Evolutionary conservation across 2,113 vertebrate species (phyloP).

Genomic region (Psilopogon haemacephalus): DNA sequence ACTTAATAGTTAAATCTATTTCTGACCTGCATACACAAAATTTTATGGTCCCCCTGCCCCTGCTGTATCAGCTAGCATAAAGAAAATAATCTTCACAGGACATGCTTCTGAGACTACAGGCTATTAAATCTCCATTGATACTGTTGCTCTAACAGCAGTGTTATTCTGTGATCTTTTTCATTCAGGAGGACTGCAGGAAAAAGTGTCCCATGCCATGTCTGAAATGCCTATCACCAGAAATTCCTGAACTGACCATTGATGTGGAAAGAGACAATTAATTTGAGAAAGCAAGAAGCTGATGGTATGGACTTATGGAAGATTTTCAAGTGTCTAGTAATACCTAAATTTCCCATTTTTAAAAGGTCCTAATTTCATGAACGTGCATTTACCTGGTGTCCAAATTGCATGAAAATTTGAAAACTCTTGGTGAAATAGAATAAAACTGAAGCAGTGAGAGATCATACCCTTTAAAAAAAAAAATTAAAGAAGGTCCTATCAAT

Average conservation of each 20-base stretch:
- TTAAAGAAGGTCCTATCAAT: not conserved
- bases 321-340: not conserved
- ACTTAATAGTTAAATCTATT: not conserved
- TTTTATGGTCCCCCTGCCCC: fast-evolving
- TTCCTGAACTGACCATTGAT: not conserved
- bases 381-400: not conserved
- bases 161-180: not conserved
- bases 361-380: not conserved
- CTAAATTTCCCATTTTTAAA: not conserved
- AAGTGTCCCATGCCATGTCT: not conserved
- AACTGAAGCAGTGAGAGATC: not conserved
- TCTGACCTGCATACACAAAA: not conserved
- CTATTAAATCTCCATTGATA: not conserved
- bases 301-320: not conserved
- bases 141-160: not conserved
- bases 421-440: not conserved
- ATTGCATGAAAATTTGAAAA: not conserved
- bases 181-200: not conserved
- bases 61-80: not conserved
- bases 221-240: not conserved
- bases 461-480: not conserved
- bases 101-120: not conserved
- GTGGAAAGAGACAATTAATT: not conserved
- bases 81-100: not conserved
- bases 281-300: not conserved